These are phyloP conservation scores for Sigmodon hispidus DNA, from an alignment of 2,113 vertebrate genomes.

Conservation along the genomic window DNA sequence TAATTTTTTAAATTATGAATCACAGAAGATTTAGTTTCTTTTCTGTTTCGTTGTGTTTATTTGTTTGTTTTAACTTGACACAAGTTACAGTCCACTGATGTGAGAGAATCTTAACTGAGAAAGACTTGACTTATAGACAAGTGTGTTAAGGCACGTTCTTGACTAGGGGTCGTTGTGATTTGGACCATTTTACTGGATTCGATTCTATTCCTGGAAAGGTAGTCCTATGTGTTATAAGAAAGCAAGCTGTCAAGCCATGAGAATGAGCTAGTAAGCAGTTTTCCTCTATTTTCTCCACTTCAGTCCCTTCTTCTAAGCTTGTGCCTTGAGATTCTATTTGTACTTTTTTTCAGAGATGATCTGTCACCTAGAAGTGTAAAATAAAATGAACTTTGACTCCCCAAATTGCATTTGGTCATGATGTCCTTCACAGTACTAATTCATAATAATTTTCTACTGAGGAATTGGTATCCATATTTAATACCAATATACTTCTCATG, in stretches of 20 bases:
- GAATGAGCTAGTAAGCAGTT: not conserved
- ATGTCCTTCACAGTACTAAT: not conserved
- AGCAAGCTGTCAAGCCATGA: not conserved
- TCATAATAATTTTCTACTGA: not conserved
- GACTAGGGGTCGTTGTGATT: not conserved
- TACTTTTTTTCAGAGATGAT: not conserved
- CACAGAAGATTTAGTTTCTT: not conserved
- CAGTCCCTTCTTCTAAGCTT: not conserved
- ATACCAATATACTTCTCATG: not conserved
- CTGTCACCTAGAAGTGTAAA: not conserved
- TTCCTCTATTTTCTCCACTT: not conserved
- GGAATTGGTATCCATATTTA: not conserved
- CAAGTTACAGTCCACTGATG: not conserved
- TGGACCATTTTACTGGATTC: not conserved
- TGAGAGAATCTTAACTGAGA: not conserved
- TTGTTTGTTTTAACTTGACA: not conserved
- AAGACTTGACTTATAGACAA: not conserved
- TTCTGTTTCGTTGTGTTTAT: not conserved
- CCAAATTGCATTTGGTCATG: not conserved
- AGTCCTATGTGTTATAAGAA: not conserved
- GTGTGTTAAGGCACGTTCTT: not conserved
- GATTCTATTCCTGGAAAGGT: not conserved
- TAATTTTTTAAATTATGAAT: not conserved
- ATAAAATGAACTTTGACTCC: not conserved
- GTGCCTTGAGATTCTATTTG: not conserved